phyloP scores from a whole-genome alignment of 1,140 invertebrate genomes.

The Lucilia sericata region DNA sequence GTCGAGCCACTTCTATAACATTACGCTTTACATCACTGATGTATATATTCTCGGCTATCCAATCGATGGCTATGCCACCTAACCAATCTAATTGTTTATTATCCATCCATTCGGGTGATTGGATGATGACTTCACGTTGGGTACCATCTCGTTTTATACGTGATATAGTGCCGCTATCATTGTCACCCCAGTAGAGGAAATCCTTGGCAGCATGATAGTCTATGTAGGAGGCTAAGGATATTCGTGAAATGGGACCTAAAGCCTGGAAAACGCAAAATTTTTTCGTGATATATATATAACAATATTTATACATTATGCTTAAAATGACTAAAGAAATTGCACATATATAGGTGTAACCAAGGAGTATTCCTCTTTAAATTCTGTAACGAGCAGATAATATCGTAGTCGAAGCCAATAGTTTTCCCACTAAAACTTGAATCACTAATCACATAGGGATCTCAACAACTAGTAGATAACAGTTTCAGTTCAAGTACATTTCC shows the following conservation, averaged over 20 bases:
- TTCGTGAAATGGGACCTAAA: constrained; percentile 82
- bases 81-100: constrained; percentile 64
- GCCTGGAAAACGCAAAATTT: constrained; percentile 63
- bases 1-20: constrained; percentile 85
- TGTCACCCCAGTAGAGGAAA: constrained; percentile 85
- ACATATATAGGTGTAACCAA: too few species aligned
- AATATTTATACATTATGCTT: too few species aligned
- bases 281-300: too few species aligned
- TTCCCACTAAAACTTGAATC: too few species aligned
- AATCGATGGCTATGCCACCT: constrained; percentile 81
- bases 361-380: too few species aligned
- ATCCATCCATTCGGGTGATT: constrained; percentile 69
- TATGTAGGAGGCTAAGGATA: constrained; percentile 80
- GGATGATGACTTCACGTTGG: constrained; percentile 71
- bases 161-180: constrained; percentile 79
- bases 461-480: too few species aligned
- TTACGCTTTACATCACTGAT: constrained; percentile 90
- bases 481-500: too few species aligned
- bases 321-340: too few species aligned
- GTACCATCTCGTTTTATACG: constrained; percentile 84
- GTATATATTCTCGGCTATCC: constrained; percentile 88
- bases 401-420: too few species aligned
- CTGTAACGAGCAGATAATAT: too few species aligned
- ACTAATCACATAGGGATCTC: too few species aligned
- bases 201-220: constrained; percentile 81